Base-by-base conservation (phyloP, 2,113 vertebrate species). In the Passer domesticus region DNA sequence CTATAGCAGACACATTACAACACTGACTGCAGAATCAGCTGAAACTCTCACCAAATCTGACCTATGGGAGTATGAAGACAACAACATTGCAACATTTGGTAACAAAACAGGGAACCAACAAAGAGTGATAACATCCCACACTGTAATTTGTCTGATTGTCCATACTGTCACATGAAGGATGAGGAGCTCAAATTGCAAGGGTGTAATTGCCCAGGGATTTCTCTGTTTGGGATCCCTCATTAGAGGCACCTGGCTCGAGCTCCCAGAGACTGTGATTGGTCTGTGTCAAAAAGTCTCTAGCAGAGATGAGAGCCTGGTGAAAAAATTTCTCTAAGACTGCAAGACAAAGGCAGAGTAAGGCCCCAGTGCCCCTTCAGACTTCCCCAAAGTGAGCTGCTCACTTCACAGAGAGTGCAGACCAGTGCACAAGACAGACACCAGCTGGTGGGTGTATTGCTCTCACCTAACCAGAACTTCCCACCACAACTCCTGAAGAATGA, bases 401-500 rank as follows among this genome's bases (percentile, higher is more conserved):
- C 37, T 27, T 68, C 23, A 8, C 3, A 4, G 28, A 13, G 39
- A 3, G 7, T 35, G 13, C 25, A 3, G 10, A 55, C 5, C 70
- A 82, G 35, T 0, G 4, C 41, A 64, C 0, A 1, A 31, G 27
- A 47, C 55, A 15, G 33, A 22, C 41, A 62, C 13, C 30, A 47
- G 27, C n/a, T 68, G 67, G 46, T 9, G 9, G 39, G 2, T 41
- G 31, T 30, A 35, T 15, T 52, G 11, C 12, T 16, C 27, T 37
- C 15, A 62, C 43, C 41, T 25, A 64, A 31, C 13, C 41, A 85
- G 37, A 79, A 49, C 53, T 41, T 68, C 24, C 19, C 37, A 50
- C 33, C 1, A 2, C 1, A 4, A 49, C 41, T 49, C 27, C 66
- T 33, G 23, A 62, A 59, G 50, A 77, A 43, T 0, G 0, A 86